phyloP scores from a whole-genome alignment of 2,113 vertebrate genomes.

The Coryphaenoides rupestris region DNA sequence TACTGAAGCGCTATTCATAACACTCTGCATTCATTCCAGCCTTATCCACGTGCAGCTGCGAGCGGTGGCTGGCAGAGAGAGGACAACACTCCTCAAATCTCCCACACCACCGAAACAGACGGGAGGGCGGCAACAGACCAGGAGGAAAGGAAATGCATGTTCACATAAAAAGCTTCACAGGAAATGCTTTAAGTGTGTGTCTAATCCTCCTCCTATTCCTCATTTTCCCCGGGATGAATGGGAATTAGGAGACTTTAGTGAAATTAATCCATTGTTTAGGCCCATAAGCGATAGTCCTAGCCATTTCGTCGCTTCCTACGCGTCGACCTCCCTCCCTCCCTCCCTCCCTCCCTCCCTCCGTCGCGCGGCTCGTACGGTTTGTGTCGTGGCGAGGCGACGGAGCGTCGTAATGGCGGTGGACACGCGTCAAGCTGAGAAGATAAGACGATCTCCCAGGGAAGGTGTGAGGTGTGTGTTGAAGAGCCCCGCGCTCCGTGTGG shows the following conservation, averaged over 20 bases:
- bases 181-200: constrained; percentile 38
- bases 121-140: no score
- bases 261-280: constrained; percentile 55
- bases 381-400: constrained; percentile 36
- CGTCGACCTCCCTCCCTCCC: no score
- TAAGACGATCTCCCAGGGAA: constrained; percentile 35
- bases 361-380: constrained; percentile 38
- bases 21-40: constrained; percentile 56
- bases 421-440: constrained; percentile 42
- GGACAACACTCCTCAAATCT: constrained; percentile 51
- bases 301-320: constrained; percentile 28
- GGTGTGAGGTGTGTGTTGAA: constrained; percentile 44
- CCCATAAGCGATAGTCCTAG: constrained; percentile 42
- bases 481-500: constrained; percentile 27
- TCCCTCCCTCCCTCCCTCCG: no score
- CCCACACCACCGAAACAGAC: constrained; percentile 13
- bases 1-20: constrained; percentile 41
- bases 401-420: constrained; percentile 39
- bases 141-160: no score
- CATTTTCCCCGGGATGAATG: constrained; percentile 50
- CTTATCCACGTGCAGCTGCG: constrained; percentile 48
- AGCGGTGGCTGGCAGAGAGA: constrained; percentile 48
- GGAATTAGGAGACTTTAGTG: constrained; percentile 59
- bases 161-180: constrained; percentile 13
- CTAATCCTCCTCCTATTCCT: constrained; percentile 47